phyloP scores from a whole-genome alignment of 1,140 invertebrate species.

The Dysdera silvatica region DNA sequence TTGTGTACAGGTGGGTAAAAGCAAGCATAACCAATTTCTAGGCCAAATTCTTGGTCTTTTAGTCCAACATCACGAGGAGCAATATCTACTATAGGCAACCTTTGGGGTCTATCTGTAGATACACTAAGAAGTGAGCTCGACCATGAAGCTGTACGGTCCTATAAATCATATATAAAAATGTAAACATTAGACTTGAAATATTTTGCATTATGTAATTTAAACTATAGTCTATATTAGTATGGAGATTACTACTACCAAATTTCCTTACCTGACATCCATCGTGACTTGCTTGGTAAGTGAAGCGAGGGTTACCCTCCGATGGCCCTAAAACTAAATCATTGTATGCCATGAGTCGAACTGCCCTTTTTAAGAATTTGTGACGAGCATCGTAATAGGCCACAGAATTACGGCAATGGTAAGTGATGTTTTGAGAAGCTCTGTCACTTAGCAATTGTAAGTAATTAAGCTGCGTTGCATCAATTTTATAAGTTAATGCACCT shows the following conservation, averaged over 20 bases:
- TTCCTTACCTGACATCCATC: conserved; percentile 71
- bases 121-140: conserved; percentile 62
- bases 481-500: conserved; percentile 56
- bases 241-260: too few species aligned
- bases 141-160: conserved; percentile 56
- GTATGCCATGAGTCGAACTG: conserved; percentile 67
- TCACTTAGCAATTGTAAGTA: conserved; percentile 71
- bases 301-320: conserved; percentile 54
- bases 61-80: conserved; percentile 65
- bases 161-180: conserved; percentile 25
- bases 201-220: too few species aligned
- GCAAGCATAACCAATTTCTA: conserved; percentile 73
- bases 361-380: conserved; percentile 57
- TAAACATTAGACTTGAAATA: too few species aligned
- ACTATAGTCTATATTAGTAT: too few species aligned
- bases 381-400: conserved; percentile 64
- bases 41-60: conserved; percentile 63
- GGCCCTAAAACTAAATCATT: conserved; percentile 67
- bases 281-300: conserved; percentile 60
- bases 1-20: too few species aligned
- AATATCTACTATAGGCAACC: conserved; percentile 71
- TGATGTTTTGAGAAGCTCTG: conserved; percentile 68
- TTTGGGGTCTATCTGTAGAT: conserved; percentile 62
- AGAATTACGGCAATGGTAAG: conserved; percentile 74
- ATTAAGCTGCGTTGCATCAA: conserved; percentile 68